These are phyloP conservation scores for Oasisia sp. DNA, from an alignment of 2,888 invertebrate genomes.

Conservation along the genomic window DNA sequence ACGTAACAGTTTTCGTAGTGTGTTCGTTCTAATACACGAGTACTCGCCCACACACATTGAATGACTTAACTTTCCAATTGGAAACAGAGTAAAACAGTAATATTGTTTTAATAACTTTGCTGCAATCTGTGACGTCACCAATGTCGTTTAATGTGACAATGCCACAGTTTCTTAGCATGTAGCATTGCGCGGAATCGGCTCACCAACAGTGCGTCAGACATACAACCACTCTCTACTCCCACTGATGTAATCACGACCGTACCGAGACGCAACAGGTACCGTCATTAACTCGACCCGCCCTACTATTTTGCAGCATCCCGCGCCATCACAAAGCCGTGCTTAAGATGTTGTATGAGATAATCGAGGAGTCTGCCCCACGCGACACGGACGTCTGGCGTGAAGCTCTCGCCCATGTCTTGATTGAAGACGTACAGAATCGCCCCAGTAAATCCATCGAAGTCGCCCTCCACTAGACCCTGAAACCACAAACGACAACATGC, in stretches of 20 bases:
- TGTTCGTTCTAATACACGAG: too few species aligned
- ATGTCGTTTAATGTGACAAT: not conserved
- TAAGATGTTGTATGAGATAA: not conserved
- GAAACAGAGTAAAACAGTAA: not conserved
- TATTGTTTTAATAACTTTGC: not conserved
- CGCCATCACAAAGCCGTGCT: not conserved
- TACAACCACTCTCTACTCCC: too few species aligned
- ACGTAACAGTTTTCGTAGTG: too few species aligned
- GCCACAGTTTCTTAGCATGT: not conserved
- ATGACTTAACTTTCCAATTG: not conserved
- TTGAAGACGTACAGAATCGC: not conserved
- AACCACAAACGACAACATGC: not conserved
- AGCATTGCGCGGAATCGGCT: not conserved
- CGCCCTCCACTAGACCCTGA: not conserved
- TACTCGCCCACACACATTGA: too few species aligned
- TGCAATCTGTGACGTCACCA: not conserved
- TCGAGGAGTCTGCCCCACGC: not conserved
- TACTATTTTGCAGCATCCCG: not conserved
- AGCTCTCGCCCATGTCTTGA: not conserved
- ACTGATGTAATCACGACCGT: too few species aligned
- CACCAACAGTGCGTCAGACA: too few species aligned
- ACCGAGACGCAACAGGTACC: not conserved
- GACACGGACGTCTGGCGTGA: conserved; percentile 21
- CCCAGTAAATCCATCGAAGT: conserved; percentile 20
- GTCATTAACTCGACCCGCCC: not conserved